Evolutionary conservation across 2,113 vertebrate species (phyloP), one percentile per base, ranked within the genome.

Genomic region (Microcebus tavaratra): DNA sequence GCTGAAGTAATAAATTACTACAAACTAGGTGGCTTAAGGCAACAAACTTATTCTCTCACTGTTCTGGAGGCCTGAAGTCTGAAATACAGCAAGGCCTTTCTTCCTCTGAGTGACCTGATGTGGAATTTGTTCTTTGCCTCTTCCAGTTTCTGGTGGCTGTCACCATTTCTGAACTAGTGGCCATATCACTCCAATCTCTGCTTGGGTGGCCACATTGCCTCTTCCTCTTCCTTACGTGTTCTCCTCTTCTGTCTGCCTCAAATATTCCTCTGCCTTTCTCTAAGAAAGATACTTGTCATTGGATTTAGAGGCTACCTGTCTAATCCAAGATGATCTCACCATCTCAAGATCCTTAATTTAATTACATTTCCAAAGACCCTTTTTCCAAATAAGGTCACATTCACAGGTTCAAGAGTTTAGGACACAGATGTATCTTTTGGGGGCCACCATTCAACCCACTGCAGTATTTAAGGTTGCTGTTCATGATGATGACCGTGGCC

Each of bases 121-220:
- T 18, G 8, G 21, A 9, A 57, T 31, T 25, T 42, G 8, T 29
- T 57, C 80, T 76, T 27, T n/a, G n/a, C 27, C 14, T 53, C 70
- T 45, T 83, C 17, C n/a, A 27, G 27, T 12, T 72, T 27, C 45
- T 14, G 11, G 18, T 42, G 68, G 25, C 6, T 31, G 25, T 27
- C 20, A 20, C 21, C 31, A 48, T 70, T 50, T 79, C 78, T 42
- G 81, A 8, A 23, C 12, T 13, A 23, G 21, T 21, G 27, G 48
- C 29, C 72, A 42, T 12, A 45, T 67, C 25, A 3, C 63, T n/a
- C 27, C 34, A 70, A 2, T 23, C 48, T 90, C 82, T 85, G 34
- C 8, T 8, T 82, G 36, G 0, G 0, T 8, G 2, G 7, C 36
- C 48, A 20, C 0, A 2, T 18, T 42, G 55, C 48, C 11, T 53